Percentiles rank a stretch among this genome's conserved stretches.
These are phyloP conservation scores for Cheilosia soror DNA, from an alignment of 2,888 invertebrate genomes.

Conservation along the genomic window DNA sequence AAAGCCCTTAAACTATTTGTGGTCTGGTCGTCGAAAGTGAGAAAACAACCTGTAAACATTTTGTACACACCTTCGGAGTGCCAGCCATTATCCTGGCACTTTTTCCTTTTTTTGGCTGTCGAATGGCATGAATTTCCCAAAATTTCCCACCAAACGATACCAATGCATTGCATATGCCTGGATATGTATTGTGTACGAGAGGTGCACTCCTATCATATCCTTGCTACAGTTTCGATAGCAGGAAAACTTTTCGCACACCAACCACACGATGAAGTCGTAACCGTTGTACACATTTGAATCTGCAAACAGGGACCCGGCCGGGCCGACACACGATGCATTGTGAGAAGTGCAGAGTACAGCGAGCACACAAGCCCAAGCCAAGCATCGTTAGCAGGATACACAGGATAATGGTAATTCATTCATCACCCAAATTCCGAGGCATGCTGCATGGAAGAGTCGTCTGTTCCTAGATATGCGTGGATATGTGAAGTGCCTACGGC, in stretches of 20 bases:
- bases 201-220: conserved; percentile 38
- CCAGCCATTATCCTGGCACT: not conserved
- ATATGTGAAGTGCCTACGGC: conserved; percentile 15
- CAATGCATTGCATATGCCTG: not conserved
- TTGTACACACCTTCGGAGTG: conserved; percentile 54
- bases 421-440: conserved; percentile 38
- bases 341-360: conserved; percentile 1
- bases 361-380: conserved; percentile 6
- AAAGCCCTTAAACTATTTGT: conserved; percentile 29
- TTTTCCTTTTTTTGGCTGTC: conserved; percentile 15
- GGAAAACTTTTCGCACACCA: conserved; percentile 45
- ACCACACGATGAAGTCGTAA: conserved; percentile 43
- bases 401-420: conserved; percentile 56
- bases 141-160: not conserved
- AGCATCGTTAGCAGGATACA: conserved; percentile 38
- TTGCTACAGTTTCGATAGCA: conserved; percentile 51
- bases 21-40: conserved; percentile 61
- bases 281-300: conserved; percentile 13
- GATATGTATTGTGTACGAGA: conserved; percentile 7
- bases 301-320: not conserved
- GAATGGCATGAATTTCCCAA: conserved; percentile 3
- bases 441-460: not conserved
- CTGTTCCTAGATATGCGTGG: not conserved
- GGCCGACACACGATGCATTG: not conserved
- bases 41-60: conserved; percentile 76